Conservation (phyloP, 2,888 invertebrate species). For the Cryptus viduatorius region DNA sequence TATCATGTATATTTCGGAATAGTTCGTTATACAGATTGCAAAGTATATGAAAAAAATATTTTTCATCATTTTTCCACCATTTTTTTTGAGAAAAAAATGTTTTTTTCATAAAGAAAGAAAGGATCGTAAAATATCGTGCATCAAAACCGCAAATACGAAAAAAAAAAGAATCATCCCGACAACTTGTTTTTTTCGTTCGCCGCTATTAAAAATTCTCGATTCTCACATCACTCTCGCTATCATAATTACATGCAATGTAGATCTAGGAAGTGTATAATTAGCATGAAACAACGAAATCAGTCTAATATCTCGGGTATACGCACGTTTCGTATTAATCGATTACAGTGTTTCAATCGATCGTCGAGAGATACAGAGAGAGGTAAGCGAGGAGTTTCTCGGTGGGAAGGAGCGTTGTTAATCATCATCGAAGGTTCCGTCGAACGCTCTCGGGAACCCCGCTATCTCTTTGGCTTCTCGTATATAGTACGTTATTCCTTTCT, state of each 20-base stretch:
- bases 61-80: too few species aligned
- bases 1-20: too few species aligned
- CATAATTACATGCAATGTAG: not conserved
- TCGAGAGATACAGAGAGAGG: slow-evolving; percentile 51
- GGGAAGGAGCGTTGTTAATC: slow-evolving; percentile 77
- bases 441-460: slow-evolving; percentile 5
- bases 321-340: slow-evolving; percentile 76
- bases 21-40: too few species aligned
- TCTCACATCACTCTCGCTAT: not conserved
- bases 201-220: not conserved
- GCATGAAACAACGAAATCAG: slow-evolving; percentile 6
- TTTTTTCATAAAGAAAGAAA: too few species aligned
- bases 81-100: too few species aligned
- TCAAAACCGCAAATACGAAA: too few species aligned
- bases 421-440: slow-evolving; percentile 76
- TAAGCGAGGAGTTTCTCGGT: slow-evolving; percentile 73
- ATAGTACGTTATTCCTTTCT: slow-evolving; percentile 15
- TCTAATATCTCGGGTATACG: not conserved
- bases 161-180: not conserved
- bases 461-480: slow-evolving; percentile 10
- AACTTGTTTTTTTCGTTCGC: not conserved
- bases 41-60: too few species aligned
- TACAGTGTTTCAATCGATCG: slow-evolving; percentile 67
- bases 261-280: slow-evolving; percentile 19
- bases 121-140: not conserved